Conservation (phyloP, 2,797 vertebrate genomes). For the Hipposideros larvatus region DNA sequence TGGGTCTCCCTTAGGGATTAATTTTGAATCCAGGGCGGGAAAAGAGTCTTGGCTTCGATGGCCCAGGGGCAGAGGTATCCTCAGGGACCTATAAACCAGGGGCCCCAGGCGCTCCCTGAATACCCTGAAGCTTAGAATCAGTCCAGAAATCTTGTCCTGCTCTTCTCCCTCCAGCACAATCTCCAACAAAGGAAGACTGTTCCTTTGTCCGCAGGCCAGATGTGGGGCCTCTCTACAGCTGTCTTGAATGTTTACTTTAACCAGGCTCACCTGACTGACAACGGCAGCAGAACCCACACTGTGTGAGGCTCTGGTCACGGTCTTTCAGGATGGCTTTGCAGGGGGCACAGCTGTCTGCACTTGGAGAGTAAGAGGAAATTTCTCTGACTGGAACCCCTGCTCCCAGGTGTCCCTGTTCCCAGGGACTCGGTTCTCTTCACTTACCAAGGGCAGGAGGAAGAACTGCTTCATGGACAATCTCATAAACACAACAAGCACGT, state of each 20-base stretch:
- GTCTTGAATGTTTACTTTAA: neutral
- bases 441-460: neutral
- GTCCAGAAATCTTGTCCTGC: neutral
- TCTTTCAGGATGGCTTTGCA: neutral
- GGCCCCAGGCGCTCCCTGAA: neutral
- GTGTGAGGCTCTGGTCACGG: neutral
- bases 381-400: neutral
- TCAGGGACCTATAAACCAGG: neutral
- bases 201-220: neutral
- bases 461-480: neutral
- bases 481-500: neutral
- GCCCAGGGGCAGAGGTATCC: neutral
- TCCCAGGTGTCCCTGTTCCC: neutral
- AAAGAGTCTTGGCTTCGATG: neutral
- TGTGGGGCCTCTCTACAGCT: neutral
- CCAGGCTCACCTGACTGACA: neutral
- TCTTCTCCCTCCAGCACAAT: neutral
- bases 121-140: neutral
- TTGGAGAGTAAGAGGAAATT: neutral
- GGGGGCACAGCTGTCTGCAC: neutral
- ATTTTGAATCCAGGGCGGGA: constrained; percentile 47
- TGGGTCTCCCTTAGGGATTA: constrained; percentile 44
- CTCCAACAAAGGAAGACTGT: neutral
- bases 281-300: neutral
- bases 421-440: neutral